A percentile compares a stretch with the other conserved stretches of the same genome.
phyloP scores from a whole-genome alignment of 2,113 vertebrate genomes.

The Notarius quadriscutis region DNA sequence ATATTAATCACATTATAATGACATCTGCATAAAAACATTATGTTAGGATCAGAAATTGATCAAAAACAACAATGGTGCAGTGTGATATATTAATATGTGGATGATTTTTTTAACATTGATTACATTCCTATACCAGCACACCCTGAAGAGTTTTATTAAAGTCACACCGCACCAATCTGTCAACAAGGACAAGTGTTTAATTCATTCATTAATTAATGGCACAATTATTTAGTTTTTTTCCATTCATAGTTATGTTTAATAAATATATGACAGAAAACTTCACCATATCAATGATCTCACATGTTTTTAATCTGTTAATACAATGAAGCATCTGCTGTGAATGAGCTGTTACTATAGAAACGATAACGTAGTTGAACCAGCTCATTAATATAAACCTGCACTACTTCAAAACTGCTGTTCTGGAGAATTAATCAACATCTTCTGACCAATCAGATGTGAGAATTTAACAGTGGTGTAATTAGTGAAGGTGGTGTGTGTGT shows the following conservation, averaged over 20 bases:
- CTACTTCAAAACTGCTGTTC: neutral
- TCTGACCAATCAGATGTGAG: neutral
- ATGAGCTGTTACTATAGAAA: neutral
- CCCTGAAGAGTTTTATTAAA: neutral
- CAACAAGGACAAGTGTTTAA: neutral
- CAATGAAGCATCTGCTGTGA: no score
- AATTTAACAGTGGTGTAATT: neutral
- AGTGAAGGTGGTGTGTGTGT: neutral
- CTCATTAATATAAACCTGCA: neutral
- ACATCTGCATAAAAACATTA: neutral
- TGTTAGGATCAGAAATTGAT: neutral
- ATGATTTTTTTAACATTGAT: neutral
- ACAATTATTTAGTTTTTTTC: neutral
- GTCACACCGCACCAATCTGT: neutral
- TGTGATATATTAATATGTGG: neutral
- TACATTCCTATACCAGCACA: neutral
- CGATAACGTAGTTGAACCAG: neutral
- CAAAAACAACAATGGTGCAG: neutral
- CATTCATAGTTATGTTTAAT: neutral
- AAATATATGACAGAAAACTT: neutral
- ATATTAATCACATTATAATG: neutral
- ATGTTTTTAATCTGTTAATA: no score
- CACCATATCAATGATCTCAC: no score
- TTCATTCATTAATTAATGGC: neutral
- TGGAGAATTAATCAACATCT: neutral